Conservation (phyloP, 2,113 vertebrate genomes). For the Prochilodus magdalenae region DNA sequence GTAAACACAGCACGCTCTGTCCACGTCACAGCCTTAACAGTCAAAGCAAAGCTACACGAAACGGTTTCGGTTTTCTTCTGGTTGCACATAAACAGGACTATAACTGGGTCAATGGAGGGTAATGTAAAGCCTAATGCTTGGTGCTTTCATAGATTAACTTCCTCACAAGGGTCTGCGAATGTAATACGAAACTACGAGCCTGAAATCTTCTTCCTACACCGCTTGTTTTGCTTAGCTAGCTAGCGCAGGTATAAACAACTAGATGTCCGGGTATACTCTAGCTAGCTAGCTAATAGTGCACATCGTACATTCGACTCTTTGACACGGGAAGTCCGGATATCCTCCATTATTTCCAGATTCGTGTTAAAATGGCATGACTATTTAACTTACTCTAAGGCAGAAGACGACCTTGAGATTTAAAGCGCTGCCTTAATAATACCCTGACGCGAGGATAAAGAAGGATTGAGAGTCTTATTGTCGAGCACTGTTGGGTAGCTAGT, state of each 20-base stretch:
- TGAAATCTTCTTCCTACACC: not conserved
- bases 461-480: not conserved
- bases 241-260: not conserved
- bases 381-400: not conserved
- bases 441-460: not conserved
- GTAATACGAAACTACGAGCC: not conserved
- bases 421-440: not conserved
- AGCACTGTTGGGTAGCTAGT: not conserved
- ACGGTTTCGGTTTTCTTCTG: conserved; percentile 12
- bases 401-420: not conserved
- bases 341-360: too few relatives aligned
- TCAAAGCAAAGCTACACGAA: not conserved
- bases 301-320: not conserved
- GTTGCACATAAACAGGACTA: not conserved
- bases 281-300: not conserved
- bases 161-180: not conserved
- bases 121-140: not conserved
- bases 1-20: not conserved
- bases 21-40: conserved; percentile 24
- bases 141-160: not conserved
- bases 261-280: too few relatives aligned
- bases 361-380: not conserved
- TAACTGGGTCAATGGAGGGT: not conserved
- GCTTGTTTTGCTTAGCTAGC: not conserved
- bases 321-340: not conserved